These are phyloP conservation scores for Polyergus mexicanus DNA, from an alignment of 1,140 invertebrate genomes.

Conservation along the genomic window DNA sequence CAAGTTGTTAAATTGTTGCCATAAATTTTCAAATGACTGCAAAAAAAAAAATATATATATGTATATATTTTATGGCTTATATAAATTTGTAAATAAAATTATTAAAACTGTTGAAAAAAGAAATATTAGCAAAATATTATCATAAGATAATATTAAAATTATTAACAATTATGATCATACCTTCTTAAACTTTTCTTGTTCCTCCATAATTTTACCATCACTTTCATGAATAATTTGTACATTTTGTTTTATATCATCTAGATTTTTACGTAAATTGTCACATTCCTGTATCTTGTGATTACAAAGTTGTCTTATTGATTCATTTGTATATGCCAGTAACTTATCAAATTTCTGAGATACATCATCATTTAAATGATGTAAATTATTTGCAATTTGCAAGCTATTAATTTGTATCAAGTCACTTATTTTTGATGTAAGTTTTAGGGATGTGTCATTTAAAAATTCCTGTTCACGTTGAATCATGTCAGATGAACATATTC, in stretches of 20 bases:
- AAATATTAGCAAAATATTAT: not conserved
- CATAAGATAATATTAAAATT: not conserved
- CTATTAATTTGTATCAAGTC: conserved; percentile 72
- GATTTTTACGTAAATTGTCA: conserved; percentile 70
- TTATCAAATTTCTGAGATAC: conserved; percentile 76
- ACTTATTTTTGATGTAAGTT: conserved; percentile 76
- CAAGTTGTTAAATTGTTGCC: conserved; percentile 72
- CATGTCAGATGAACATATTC: conserved; percentile 63
- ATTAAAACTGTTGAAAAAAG: not conserved
- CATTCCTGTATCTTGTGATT: conserved; percentile 69
- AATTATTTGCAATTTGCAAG: conserved; percentile 76
- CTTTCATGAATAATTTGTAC: conserved; percentile 68
- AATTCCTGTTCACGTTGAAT: conserved; percentile 73
- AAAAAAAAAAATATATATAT: conserved; percentile 56
- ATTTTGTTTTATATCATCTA: conserved; percentile 71
- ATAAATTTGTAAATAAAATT: not conserved
- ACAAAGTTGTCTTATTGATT: conserved; percentile 76
- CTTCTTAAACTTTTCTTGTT: conserved; percentile 71
- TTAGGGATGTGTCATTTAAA: conserved; percentile 68
- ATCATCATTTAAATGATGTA: conserved; percentile 73
- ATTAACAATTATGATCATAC: conserved; percentile 59
- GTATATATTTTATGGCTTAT: not conserved
- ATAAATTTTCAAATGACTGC: conserved; percentile 76
- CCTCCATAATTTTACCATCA: conserved; percentile 72
- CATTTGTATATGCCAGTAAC: conserved; percentile 69